A percentile compares a stretch with the other conserved stretches of the same genome.
Conservation (phyloP, 1,140 invertebrate genomes). For the Schlechtendalia chinensis region DNA sequence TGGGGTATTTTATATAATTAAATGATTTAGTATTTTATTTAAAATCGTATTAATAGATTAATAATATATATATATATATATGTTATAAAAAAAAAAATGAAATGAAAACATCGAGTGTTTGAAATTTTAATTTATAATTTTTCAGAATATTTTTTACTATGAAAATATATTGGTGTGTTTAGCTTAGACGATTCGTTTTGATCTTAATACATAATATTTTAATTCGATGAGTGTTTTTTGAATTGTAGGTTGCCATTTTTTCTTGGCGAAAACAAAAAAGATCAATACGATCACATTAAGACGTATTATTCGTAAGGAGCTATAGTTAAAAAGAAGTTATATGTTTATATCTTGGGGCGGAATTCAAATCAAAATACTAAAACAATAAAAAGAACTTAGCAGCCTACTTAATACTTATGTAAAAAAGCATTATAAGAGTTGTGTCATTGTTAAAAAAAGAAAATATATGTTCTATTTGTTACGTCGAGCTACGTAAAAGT, state of each 20-base stretch:
- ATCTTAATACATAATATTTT: background rate
- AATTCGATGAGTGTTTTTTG: background rate
- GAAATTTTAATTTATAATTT: too few species aligned
- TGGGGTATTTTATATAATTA: too few species aligned
- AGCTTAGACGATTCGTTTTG: background rate
- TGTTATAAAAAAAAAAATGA: too few species aligned
- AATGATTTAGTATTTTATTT: too few species aligned
- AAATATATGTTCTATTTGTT: background rate
- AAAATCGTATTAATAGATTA: too few species aligned
- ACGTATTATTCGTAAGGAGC: background rate
- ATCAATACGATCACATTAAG: background rate
- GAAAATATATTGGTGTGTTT: too few species aligned
- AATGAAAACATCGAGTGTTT: too few species aligned
- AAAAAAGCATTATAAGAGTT: background rate
- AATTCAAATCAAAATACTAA: conserved; percentile 3
- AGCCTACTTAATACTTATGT: background rate
- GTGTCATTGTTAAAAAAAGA: background rate
- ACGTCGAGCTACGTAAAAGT: background rate
- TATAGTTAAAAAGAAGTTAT: background rate
- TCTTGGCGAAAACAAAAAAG: background rate
- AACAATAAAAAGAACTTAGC: conserved; percentile 8
- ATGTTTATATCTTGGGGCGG: background rate
- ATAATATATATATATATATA: too few species aligned
- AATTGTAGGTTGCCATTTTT: background rate
- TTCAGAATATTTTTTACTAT: too few species aligned